Percentiles rank a stretch among this genome's conserved stretches.
phyloP scores from a whole-genome alignment of 2,888 invertebrate genomes.

The Drosophila kuntzei region DNA sequence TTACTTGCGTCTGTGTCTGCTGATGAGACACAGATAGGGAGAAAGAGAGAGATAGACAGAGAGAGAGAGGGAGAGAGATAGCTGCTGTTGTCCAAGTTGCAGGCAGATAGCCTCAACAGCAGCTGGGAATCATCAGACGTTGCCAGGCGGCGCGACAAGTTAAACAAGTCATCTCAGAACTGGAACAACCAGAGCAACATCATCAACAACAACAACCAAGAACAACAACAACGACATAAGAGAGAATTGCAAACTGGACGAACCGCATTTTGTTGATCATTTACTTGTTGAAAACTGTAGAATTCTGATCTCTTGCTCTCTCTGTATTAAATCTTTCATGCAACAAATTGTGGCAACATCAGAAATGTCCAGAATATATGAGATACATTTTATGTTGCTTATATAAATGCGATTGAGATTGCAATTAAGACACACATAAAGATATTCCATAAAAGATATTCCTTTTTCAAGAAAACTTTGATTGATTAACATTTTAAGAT shows the following conservation, averaged over 20 bases:
- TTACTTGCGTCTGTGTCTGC: slow-evolving; percentile 33
- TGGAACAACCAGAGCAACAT: slow-evolving; percentile 67
- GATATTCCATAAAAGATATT: too few relatives aligned
- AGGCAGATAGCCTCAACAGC: slow-evolving; percentile 38
- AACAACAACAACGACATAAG: slow-evolving; percentile 16
- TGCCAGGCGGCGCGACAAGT: slow-evolving; percentile 66
- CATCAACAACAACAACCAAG: slow-evolving; percentile 29
- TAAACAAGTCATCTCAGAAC: slow-evolving; percentile 75
- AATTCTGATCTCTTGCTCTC: neutral
- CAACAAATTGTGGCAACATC: neutral
- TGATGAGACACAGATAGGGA: slow-evolving; percentile 28
- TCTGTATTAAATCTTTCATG: neutral
- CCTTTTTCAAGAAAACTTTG: neutral
- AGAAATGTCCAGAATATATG: neutral
- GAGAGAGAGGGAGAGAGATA: slow-evolving; percentile 1
- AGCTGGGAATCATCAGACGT: slow-evolving; percentile 29
- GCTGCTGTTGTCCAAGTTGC: slow-evolving; percentile 29
- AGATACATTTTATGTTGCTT: neutral
- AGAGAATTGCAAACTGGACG: slow-evolving; percentile 20
- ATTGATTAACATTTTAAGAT: too few relatives aligned
- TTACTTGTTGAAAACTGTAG: slow-evolving; percentile 7
- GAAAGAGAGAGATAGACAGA: neutral
- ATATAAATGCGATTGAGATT: neutral
- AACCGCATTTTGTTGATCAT: slow-evolving; percentile 35
- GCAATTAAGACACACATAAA: neutral